These are phyloP conservation scores for Cyanoramphus novaezelandiae DNA, from an alignment of 2,113 vertebrate species.

Conservation along the genomic window DNA sequence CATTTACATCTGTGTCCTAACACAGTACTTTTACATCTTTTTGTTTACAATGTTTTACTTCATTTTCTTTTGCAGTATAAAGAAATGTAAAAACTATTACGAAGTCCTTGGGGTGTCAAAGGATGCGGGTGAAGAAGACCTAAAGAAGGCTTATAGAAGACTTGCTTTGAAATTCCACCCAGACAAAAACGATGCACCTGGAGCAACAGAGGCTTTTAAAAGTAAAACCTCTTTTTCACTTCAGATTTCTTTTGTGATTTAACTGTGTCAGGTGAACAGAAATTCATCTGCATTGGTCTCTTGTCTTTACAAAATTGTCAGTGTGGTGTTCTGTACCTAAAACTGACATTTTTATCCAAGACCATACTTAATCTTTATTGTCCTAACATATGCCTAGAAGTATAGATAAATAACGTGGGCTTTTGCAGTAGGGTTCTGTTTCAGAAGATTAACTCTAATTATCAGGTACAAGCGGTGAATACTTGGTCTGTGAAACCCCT, in stretches of 20 bases:
- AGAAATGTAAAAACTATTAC: conserved; percentile 95
- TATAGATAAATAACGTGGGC: background rate
- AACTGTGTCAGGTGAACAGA: background rate
- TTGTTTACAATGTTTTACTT: background rate
- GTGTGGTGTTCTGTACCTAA: background rate
- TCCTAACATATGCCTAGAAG: background rate
- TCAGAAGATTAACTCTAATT: background rate
- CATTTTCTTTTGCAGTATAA: conserved; percentile 84
- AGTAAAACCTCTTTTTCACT: conserved; percentile 76
- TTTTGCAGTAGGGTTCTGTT: background rate
- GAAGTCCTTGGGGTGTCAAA: conserved; percentile 91
- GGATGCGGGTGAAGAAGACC: conserved; percentile 92
- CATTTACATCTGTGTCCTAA: background rate
- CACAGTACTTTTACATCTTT: background rate
- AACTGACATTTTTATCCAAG: background rate
- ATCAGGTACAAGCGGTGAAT: background rate
- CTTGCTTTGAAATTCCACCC: conserved; percentile 97
- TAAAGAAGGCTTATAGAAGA: conserved; percentile 96
- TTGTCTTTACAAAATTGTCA: background rate
- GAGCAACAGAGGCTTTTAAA: conserved; percentile 99
- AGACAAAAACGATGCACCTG: conserved; percentile 95
- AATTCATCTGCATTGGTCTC: background rate
- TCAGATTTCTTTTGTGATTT: background rate
- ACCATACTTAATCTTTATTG: background rate
- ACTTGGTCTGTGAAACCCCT: background rate